Conservation (phyloP, 2,113 vertebrate genomes). For the Gobiocypris rarus region DNA sequence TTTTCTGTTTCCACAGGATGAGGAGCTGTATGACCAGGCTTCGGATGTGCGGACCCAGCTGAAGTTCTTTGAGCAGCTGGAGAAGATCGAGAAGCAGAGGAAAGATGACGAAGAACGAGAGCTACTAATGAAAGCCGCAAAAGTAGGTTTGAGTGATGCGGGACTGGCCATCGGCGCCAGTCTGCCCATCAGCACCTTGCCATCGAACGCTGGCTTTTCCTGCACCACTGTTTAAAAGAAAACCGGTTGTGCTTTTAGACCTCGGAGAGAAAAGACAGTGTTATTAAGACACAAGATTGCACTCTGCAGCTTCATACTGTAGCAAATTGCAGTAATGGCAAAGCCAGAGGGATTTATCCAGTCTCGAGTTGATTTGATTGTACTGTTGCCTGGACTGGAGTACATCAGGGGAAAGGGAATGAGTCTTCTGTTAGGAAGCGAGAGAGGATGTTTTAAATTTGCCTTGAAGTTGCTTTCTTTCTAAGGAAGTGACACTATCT, state of each 20-base stretch:
- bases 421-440: constrained; percentile 38
- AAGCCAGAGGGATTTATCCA: constrained; percentile 44
- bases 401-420: constrained; percentile 42
- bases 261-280: constrained; percentile 20
- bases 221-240: constrained; percentile 14
- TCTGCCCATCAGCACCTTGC: background rate
- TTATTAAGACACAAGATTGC: constrained; percentile 46
- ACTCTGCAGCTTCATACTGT: constrained; percentile 36
- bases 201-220: background rate
- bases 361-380: constrained; percentile 44
- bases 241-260: constrained; percentile 37
- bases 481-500: constrained; percentile 33
- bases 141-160: constrained; percentile 70
- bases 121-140: constrained; percentile 87
- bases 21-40: constrained; percentile 82
- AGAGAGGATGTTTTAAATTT: constrained; percentile 42
- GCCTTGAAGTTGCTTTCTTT: constrained; percentile 34
- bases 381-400: constrained; percentile 43
- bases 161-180: background rate
- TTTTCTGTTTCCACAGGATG: constrained; percentile 73
- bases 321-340: constrained; percentile 41
- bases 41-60: constrained; percentile 85
- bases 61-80: constrained; percentile 89
- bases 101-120: constrained; percentile 89
- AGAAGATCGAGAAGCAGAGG: constrained; percentile 87